Conservation (phyloP, 2,888 invertebrate species). For the Archaeoteleia sp. region DNA sequence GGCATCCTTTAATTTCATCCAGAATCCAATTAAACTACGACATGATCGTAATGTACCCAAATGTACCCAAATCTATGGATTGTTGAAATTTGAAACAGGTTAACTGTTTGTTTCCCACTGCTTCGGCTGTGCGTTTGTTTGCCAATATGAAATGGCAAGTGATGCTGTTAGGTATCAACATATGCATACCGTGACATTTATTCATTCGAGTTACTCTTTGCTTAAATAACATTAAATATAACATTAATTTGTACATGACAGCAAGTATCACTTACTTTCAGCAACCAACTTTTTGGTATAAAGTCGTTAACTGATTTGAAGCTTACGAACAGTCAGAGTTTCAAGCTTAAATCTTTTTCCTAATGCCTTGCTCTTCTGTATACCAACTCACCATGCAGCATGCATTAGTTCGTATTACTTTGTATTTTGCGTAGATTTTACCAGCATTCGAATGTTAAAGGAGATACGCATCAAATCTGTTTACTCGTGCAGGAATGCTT, state of each 20-base stretch:
- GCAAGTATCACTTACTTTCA: too few relatives aligned
- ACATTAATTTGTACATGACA: too few relatives aligned
- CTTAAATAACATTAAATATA: too few relatives aligned
- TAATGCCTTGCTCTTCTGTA: constrained; percentile 19
- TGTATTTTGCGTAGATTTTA: constrained; percentile 38
- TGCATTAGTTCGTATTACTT: constrained; percentile 39
- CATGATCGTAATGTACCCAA: constrained; percentile 23
- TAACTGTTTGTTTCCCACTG: constrained; percentile 17
- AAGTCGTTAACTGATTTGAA: background rate
- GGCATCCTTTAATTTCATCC: constrained; percentile 64
- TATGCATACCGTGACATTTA: too few relatives aligned
- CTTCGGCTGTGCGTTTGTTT: constrained; percentile 8
- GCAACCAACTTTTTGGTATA: background rate
- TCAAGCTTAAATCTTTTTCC: constrained; percentile 36
- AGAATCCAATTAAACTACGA: constrained; percentile 69
- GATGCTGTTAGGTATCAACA: background rate
- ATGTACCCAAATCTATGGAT: constrained; percentile 43
- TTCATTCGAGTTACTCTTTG: too few relatives aligned
- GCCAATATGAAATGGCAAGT: background rate
- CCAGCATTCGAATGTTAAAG: constrained; percentile 35
- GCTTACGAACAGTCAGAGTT: constrained; percentile 21
- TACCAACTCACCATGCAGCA: constrained; percentile 21
- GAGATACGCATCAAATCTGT: constrained; percentile 38
- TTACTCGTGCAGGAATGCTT: constrained; percentile 22
- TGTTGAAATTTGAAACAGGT: constrained; percentile 42